These are phyloP conservation scores for Tribolium castaneum DNA, from an alignment of 1,140 invertebrate genomes.

Conservation along the genomic window DNA sequence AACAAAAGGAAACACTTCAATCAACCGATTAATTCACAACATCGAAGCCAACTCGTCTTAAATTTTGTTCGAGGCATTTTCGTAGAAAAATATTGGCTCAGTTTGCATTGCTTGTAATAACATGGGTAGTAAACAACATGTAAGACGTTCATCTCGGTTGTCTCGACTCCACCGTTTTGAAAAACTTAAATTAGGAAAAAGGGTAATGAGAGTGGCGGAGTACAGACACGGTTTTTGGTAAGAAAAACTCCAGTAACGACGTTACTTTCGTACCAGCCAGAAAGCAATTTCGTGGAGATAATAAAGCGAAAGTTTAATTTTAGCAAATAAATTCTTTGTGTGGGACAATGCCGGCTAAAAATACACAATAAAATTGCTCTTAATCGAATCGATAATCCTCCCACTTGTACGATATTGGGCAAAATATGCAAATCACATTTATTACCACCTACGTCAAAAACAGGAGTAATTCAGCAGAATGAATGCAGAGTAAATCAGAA, in stretches of 20 bases:
- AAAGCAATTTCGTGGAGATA: neutral
- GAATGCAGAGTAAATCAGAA: neutral
- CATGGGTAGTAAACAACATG: too few relatives aligned
- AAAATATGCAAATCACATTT: slow-evolving; percentile 2
- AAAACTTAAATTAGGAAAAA: too few relatives aligned
- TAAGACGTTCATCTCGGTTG: too few relatives aligned
- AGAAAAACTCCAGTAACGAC: too few relatives aligned
- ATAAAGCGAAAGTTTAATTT: neutral
- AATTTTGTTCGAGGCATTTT: neutral
- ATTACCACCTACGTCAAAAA: slow-evolving; percentile 9
- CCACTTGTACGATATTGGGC: neutral
- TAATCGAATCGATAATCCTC: neutral
- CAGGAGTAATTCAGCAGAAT: neutral
- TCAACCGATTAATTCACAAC: neutral
- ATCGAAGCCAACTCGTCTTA: neutral
- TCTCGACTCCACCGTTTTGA: too few relatives aligned
- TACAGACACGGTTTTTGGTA: too few relatives aligned
- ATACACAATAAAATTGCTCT: neutral
- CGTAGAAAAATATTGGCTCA: neutral
- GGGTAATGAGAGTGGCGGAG: too few relatives aligned
- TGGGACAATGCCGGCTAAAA: neutral
- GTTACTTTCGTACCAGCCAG: neutral
- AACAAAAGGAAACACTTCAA: neutral
- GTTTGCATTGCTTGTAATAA: too few relatives aligned
- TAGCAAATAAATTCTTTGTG: neutral